Evolutionary conservation across 2,888 invertebrate genomes (phyloP).

Genomic region (Halictus ligatus): DNA sequence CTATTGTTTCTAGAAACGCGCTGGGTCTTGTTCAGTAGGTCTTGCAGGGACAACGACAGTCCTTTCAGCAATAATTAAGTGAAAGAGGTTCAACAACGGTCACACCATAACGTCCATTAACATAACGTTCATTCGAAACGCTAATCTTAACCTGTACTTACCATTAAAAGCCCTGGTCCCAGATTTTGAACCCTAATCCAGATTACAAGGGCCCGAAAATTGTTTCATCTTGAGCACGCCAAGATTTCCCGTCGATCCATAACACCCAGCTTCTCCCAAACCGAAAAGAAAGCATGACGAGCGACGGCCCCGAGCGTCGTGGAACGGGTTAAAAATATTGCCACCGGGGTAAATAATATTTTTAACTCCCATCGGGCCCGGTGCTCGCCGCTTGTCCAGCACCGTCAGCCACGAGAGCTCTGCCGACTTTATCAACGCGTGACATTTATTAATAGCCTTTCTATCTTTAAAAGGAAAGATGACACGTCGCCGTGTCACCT

Average conservation of each 20-base stretch:
- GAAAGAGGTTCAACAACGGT: background rate
- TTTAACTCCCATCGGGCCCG: conserved; percentile 18
- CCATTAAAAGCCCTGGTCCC: background rate
- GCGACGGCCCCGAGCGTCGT: background rate
- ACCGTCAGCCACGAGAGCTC: conserved; percentile 29
- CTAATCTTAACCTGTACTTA: background rate
- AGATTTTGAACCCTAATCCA: background rate
- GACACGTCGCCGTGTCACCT: conserved; percentile 65
- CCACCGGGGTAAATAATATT: conserved; percentile 30
- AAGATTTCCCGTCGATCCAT: background rate
- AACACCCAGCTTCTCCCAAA: background rate
- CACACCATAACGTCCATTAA: background rate
- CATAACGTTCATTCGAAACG: background rate
- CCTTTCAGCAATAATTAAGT: background rate
- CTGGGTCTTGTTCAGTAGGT: background rate
- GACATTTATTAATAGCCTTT: conserved; percentile 71
- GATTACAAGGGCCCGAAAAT: background rate
- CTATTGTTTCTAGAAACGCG: background rate
- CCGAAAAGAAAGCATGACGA: background rate
- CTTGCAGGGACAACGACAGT: no score
- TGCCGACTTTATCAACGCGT: conserved; percentile 66
- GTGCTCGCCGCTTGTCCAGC: conserved; percentile 5
- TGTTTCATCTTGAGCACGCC: background rate
- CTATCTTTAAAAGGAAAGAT: conserved; percentile 71
- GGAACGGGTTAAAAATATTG: conserved; percentile 41